Percentiles rank a stretch among this genome's conserved stretches.
These are phyloP conservation scores for Schrankia costaestrigalis DNA, from an alignment of 2,888 invertebrate species.

Conservation along the genomic window DNA sequence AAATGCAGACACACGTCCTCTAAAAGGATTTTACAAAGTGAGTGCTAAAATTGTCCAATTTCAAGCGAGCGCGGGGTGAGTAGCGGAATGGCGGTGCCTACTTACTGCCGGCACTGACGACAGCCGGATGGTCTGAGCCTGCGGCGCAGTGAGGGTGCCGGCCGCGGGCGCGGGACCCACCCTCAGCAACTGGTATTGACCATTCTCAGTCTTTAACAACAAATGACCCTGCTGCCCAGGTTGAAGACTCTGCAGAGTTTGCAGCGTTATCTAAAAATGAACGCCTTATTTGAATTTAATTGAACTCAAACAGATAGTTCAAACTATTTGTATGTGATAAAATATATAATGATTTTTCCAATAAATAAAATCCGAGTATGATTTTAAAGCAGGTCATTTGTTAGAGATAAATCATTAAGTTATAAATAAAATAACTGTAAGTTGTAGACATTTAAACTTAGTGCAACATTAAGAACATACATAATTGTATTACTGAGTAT, in stretches of 20 bases:
- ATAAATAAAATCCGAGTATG: conserved; percentile 29
- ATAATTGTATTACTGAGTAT: conserved; percentile 9
- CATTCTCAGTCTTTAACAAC: conserved; percentile 97
- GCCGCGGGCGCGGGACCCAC: conserved; percentile 90
- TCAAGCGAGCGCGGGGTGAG: conserved; percentile 22
- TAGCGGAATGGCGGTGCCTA: conserved; percentile 78
- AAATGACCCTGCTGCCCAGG: conserved; percentile 93
- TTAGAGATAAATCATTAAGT: conserved; percentile 44
- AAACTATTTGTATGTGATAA: conserved; percentile 16
- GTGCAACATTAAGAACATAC: conserved; percentile 27
- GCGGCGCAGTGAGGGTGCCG: conserved; percentile 78
- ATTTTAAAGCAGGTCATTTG: conserved; percentile 58
- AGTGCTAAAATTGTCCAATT: conserved; percentile 28
- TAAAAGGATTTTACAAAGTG: conserved; percentile 12
- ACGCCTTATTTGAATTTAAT: conserved; percentile 64
- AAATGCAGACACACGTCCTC: conserved; percentile 16
- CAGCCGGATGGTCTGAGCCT: conserved; percentile 88
- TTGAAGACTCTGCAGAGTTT: conserved; percentile 92
- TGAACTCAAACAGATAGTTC: conserved; percentile 32
- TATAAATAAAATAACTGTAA: conserved; percentile 14
- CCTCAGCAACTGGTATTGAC: conserved; percentile 95
- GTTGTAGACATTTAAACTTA: conserved; percentile 26
- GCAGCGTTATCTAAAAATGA: conserved; percentile 90
- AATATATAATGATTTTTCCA: conserved; percentile 21
- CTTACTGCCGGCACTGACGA: conserved; percentile 94